Evolutionary conservation across 2,888 invertebrate species (phyloP), one percentile per base, ranked within the genome.

Genomic region (Sepioteuthis lessoniana): DNA sequence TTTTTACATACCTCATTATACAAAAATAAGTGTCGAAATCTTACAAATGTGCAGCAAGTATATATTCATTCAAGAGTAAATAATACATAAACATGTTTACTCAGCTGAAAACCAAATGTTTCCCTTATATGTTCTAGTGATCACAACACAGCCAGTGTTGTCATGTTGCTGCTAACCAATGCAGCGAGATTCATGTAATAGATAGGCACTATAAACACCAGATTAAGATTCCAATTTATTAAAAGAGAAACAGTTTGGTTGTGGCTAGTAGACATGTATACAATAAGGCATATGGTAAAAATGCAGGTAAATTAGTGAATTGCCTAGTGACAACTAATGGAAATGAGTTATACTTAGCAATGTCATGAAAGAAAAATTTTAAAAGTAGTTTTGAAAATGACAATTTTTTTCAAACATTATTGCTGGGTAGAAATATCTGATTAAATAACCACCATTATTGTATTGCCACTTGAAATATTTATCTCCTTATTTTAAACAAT

Each of bases 111-210:
- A 19, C n/a, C 76, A 76, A 76, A 76, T n/a, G n/a, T 13, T 76
- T 76, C 76, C 19, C 76, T 76, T 76, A 10, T 42, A n/a, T 19
- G 76, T 31, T 76, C 31, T 76, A 76, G 35, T 16, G 76, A 35
- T 35, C 16, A 35, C n/a, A 76, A 76, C n/a, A 76, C 55, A 55
- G 21, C 55, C 21, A 55, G 55, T 55, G 55, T 55, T 55, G 55
- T 47, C 47, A 47, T 16, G 47, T 19, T 47, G 47, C 47, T 8
- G 47, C 16, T 47, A 46, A 46, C 10, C 46, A 46, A 46, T n/a
- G 46, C 50, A 76, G 76, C n/a, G 76, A 76, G 76, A 76, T 76
- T 76, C 76, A 76, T 76, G n/a, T n/a, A 76, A 76, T 55, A 55
- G 55, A 55, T 55, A 55, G 55, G 55, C 55, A 76, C 16, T 76